These are phyloP conservation scores for Pongo abelii DNA, from an alignment of 2,113 vertebrate genomes.

Conservation along the genomic window DNA sequence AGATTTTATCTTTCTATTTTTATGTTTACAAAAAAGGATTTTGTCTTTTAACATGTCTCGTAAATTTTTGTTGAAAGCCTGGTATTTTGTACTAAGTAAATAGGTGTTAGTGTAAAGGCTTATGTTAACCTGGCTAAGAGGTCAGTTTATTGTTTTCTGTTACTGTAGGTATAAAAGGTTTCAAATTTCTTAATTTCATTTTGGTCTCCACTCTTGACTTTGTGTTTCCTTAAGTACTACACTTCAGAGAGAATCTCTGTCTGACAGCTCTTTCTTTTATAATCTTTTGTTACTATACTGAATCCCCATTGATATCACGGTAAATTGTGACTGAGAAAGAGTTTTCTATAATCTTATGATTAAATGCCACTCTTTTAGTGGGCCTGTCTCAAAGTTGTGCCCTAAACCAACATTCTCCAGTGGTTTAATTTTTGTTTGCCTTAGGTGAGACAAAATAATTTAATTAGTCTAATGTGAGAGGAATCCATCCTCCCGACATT, in stretches of 20 bases:
- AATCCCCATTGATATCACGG: not conserved
- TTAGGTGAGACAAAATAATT: not conserved
- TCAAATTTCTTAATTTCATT: not conserved
- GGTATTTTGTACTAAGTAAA: too few species aligned
- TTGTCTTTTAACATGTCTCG: not conserved
- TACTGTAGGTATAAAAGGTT: not conserved
- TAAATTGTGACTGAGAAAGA: not conserved
- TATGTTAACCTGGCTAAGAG: not conserved
- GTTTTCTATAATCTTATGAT: not conserved
- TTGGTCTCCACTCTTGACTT: not conserved
- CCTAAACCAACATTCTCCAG: not conserved
- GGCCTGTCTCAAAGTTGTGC: not conserved
- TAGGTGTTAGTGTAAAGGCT: not conserved
- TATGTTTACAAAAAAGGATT: too few species aligned
- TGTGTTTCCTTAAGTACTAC: not conserved
- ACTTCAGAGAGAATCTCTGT: not conserved
- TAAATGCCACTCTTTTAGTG: not conserved
- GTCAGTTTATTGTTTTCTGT: not conserved
- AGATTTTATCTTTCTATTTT: too few species aligned
- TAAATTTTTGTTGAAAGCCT: not conserved
- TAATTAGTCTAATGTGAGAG: not conserved
- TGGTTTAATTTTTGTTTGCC: not conserved
- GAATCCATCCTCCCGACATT: not conserved
- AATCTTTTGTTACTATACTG: not conserved
- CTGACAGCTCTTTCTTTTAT: not conserved